Evolutionary conservation across 2,113 vertebrate species (phyloP), one percentile per base, ranked within the genome.

Genomic region (Rattus rattus): DNA sequence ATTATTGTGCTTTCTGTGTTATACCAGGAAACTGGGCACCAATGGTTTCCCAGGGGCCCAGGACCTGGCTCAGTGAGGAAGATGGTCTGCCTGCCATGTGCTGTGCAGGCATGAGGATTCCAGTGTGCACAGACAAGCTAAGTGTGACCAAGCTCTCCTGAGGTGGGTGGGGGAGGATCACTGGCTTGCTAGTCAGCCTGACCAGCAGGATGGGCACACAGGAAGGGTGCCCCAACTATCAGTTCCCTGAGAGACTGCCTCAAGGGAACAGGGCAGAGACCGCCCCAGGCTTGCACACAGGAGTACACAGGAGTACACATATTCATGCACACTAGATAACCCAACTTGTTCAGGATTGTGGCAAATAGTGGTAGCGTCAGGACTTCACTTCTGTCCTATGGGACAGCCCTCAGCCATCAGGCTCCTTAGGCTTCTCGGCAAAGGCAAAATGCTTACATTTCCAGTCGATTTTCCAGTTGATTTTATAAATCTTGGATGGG

Each of bases 1-100:
- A 83, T 56, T 89, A 14, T 75, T 14, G 36, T 61, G 7, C 8
- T 77, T 36, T 92, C 30, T 30, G 52, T 91, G 73, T 89, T 77
- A 49, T 59, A 90, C 52, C 28, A 91, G 84, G 30, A 97, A 92
- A 83, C 36, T 80, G 87, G 84, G 61, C 17, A 47, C 30, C 87
- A 1, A 63, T 75, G 73, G 16, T 4, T 91, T 94, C 3, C 43
- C 17, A 52, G 19, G 30, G 33, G 26, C 47, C 17, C 22, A 54
- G 36, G 69, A 73, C 77, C 86, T 87, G 13, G 63, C 70, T 90
- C 11, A 4, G 56, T 61, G 80, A 59, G 4, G 39, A 61, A 39
- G 36, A 12, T 1, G 33, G 30, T 36, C 61, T 39, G 54, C 56
- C 61, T 39, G 54, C 20, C 54, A 13, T 56, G 80, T 83, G 5